Base-by-base conservation (phyloP, 2,888 invertebrate genomes). In the Scrobipalpa atriplicella region DNA sequence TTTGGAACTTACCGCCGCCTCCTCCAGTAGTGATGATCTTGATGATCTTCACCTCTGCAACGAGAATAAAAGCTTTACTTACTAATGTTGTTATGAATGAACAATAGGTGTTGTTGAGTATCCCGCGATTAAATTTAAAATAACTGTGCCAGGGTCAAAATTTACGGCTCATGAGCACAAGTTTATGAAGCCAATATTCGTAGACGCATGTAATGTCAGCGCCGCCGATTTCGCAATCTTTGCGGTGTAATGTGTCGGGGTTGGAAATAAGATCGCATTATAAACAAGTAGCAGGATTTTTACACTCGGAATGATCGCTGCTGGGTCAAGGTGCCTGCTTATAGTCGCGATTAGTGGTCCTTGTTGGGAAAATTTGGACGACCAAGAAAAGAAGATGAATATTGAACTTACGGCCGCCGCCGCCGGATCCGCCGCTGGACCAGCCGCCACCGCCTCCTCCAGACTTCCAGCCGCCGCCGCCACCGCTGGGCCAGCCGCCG, bases 21-120 rank as follows among this genome's bases (percentile, higher is more conserved):
- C 86, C 85, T 58, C 86, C 85, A 68, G 78, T 72, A 63, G 82
- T 79, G 70, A 87, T 87, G 76, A 88, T 84, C 74, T 88, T 88
- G 77, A 87, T 87, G 70, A 87, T 85, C 76, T 88, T 88, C 69
- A 88, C 83, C 72, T 85, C 88, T 88, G 84, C 70, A 71, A 76
- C 66, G 60, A 61, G 9, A 36, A 68, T 68, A 68, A 67, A 65
- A 39, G 19, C 8, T 47, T 62, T 62, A 18, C 7, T 19, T 39
- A 18, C 7, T 19, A 16, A 16, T 21, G 21, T 19, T 10, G 36
- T 9, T 36, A 6, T 29, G 5, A 41, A n/a, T 39, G 61, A 11
- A 61, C 61, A 61, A 61, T n/a, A 18, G 18, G 11, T 47, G 47
- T 47, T 43, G 43, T 43, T 47, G 16, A 62, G 11, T 39, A 39